Conservation (phyloP, 2,797 vertebrate species). For the Loris lydekkerianus region DNA sequence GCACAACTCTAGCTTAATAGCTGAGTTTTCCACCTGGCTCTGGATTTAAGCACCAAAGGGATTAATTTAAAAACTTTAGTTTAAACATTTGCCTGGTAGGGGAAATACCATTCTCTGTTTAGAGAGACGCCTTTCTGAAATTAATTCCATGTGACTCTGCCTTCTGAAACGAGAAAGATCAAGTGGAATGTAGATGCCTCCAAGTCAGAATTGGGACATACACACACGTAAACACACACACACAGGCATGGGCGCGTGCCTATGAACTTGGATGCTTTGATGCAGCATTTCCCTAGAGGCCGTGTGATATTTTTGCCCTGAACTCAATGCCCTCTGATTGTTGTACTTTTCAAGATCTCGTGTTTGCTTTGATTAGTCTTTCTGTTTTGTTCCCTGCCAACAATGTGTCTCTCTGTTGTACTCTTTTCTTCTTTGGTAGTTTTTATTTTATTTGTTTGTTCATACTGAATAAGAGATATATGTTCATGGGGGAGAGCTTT, state of each 20-base stretch:
- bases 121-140: conserved; percentile 55
- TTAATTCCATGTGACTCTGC: conserved; percentile 34
- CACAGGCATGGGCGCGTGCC: accelerated
- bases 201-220: neutral
- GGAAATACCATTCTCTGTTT: conserved; percentile 24
- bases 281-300: neutral
- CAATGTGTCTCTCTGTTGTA: neutral
- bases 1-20: neutral
- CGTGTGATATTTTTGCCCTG: neutral
- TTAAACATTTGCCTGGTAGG: conserved; percentile 50
- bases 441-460: conserved; percentile 67
- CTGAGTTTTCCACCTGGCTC: conserved; percentile 26
- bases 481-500: conserved; percentile 31
- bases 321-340: neutral
- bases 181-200: conserved; percentile 49
- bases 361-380: conserved; percentile 58
- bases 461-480: neutral
- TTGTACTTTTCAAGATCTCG: conserved; percentile 40
- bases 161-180: conserved; percentile 43
- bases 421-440: conserved; percentile 51
- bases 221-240: neutral
- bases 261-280: neutral
- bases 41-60: conserved; percentile 33
- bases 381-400: conserved; percentile 40
- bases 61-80: conserved; percentile 37